Base-by-base conservation (phyloP, 2,888 invertebrate genomes). In the Rhingia rostrata region DNA sequence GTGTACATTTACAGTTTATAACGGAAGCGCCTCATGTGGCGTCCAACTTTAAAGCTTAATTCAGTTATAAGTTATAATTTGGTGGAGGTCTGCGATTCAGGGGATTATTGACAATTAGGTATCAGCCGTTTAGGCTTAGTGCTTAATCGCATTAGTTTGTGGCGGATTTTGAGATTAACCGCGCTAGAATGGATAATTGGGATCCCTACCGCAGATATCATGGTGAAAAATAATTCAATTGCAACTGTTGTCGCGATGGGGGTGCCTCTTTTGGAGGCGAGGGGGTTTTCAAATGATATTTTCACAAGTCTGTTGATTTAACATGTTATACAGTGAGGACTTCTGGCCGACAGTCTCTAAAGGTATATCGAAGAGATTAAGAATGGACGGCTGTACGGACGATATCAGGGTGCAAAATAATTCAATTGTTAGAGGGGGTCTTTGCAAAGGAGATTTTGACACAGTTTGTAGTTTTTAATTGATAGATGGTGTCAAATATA, bases 81-180 rank as follows among this genome's bases (percentile, higher is more conserved):
- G 6, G 3, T 47, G 6, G n/a, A 9, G 6, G 33, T 6, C 5
- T 14, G 9, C 5, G 39, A 10, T 35, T n/a, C 32, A 56, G 43
- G 6, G 56, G 56, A 61, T 72, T 61, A 45, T 67, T 22, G 39
- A 47, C 58, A 74, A 74, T 78, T 69, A 64, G 73, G 39, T 63
- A 53, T 41, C 67, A 61, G 67, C 56, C 35, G 63, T 58, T 82
- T 73, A 69, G 63, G 56, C 67, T 78, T 63, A 73, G 61, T 43
- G 39, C 51, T 69, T 73, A 67, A 78, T 78, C 83, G 73, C 51
- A 63, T 83, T 78, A 83, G 69, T 54, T 67, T 58, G 83, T 51
- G 73, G 73, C 30, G 47, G 73, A 73, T 78, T 77, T 83, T 49
- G 41, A 64, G 51, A 69, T 73, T 69, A 74, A 74, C 74, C 73